Base-by-base conservation (phyloP, 2,797 vertebrate genomes). In the Morelia viridis region DNA sequence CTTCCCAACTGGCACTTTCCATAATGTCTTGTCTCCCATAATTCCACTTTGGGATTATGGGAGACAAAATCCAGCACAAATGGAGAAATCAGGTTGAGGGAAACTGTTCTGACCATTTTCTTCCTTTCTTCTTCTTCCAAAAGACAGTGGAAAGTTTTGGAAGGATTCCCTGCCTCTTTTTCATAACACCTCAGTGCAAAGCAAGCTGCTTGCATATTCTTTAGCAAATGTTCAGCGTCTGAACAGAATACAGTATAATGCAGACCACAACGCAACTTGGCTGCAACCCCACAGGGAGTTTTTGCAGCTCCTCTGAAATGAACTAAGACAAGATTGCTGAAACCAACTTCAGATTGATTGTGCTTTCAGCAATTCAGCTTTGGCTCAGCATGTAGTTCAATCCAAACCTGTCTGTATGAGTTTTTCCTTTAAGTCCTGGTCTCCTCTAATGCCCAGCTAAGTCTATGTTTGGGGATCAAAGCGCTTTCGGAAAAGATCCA, bases 301-400 rank as follows among this genome's bases (percentile, higher is more conserved):
- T 62, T 71, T 90, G 68, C 31, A 46, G 10, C 28, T 71, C 35
- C 83, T 53, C 28, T 87, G 85, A 90, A 71, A 64, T 88, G 85
- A 22, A 89, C 85, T 26, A 58, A 57, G 85, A 88, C 31, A 84
- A 64, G 62, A 41, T 64, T 87, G 89, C 65, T 22, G 68, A 58
- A 65, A 83, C 19, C 19, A 71, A 65, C 87, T 50, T 57, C 83
- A 65, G 83, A 65, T 56, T 83, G 85, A 83, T 90, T 90, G 89
- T 88, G 50, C 90, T 86, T 92, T 84, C 85, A 57, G n/a, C 60
- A 57, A 31, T 83, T 90, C 80, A 88, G 85, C 89, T 83, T 92
- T 88, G 50, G 85, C 31, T 88, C 89, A 83, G 68, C 65, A 64
- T 83, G 89, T 56, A 31, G 26, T 35, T 87, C 24, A 46, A 26